Conservation (phyloP, 2,888 invertebrate species). For the Crioceris asparagi region DNA sequence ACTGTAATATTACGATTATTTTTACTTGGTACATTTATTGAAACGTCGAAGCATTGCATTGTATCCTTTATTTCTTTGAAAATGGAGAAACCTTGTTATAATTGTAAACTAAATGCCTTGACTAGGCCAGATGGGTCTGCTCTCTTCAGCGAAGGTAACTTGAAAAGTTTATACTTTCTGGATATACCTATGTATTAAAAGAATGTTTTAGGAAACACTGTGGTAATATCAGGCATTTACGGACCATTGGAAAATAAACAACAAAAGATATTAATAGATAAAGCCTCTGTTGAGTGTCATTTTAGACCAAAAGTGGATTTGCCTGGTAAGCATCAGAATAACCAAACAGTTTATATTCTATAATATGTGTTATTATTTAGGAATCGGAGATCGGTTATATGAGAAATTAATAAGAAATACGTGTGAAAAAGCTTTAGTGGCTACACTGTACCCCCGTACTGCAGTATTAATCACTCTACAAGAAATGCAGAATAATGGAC, state of each 20-base stretch:
- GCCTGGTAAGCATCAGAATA: constrained; percentile 39
- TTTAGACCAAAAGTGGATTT: constrained; percentile 69
- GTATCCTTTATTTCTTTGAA: too few relatives aligned
- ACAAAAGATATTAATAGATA: constrained; percentile 66
- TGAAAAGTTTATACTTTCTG: not conserved
- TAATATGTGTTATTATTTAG: too few relatives aligned
- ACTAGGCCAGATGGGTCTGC: constrained; percentile 71
- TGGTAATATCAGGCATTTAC: constrained; percentile 65
- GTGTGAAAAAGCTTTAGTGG: constrained; percentile 62
- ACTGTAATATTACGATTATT: too few relatives aligned
- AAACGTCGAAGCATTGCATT: too few relatives aligned
- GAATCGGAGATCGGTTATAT: constrained; percentile 56
- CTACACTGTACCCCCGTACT: constrained; percentile 68
- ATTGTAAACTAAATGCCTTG: constrained; percentile 54
- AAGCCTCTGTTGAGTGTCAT: constrained; percentile 66
- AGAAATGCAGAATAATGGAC: constrained; percentile 76
- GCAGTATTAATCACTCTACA: constrained; percentile 70
- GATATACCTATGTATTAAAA: constrained; percentile 2
- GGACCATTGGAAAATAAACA: constrained; percentile 74
- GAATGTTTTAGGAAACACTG: constrained; percentile 58
- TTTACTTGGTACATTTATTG: too few relatives aligned
- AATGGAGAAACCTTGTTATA: constrained; percentile 15
- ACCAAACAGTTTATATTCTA: too few relatives aligned
- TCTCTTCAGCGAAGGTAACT: constrained; percentile 62
- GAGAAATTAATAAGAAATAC: constrained; percentile 68